These are phyloP conservation scores for Tiliacea aurago DNA, from an alignment of 2,888 invertebrate species.

Conservation along the genomic window DNA sequence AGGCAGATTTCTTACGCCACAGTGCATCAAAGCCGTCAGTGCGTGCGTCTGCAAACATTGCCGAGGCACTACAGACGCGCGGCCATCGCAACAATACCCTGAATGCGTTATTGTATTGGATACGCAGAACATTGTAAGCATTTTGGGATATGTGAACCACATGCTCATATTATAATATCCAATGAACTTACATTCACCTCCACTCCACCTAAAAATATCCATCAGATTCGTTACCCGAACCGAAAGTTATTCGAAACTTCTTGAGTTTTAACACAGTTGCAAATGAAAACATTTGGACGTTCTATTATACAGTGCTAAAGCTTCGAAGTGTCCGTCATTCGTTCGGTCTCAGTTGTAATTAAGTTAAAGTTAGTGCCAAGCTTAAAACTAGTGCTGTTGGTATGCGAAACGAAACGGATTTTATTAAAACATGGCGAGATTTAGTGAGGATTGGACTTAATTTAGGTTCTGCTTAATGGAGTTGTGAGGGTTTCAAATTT, in stretches of 20 bases:
- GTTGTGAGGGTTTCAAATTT: not conserved
- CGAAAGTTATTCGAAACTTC: conserved; percentile 42
- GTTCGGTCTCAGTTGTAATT: conserved; percentile 53
- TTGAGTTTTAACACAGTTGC: conserved; percentile 61
- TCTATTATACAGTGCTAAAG: conserved; percentile 56
- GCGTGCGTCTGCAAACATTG: no score
- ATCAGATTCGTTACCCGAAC: conserved; percentile 17
- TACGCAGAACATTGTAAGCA: no score
- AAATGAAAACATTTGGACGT: conserved; percentile 56
- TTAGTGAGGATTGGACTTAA: not conserved
- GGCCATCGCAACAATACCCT: no score
- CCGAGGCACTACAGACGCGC: no score
- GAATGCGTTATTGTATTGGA: no score
- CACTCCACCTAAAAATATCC: not conserved
- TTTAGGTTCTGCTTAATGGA: not conserved
- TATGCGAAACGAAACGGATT: conserved; percentile 20
- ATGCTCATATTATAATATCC: not conserved
- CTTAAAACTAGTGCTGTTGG: conserved; percentile 24
- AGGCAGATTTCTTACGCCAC: no score
- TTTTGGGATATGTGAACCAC: no score
- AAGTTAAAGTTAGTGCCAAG: conserved; percentile 48
- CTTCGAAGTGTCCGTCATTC: conserved; percentile 59
- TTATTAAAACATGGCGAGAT: conserved; percentile 25
- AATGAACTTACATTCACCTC: not conserved
- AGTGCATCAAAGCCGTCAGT: no score